These are phyloP conservation scores for Pseudolaguvia tuberculata DNA, from an alignment of 2,113 vertebrate species.

Conservation along the genomic window DNA sequence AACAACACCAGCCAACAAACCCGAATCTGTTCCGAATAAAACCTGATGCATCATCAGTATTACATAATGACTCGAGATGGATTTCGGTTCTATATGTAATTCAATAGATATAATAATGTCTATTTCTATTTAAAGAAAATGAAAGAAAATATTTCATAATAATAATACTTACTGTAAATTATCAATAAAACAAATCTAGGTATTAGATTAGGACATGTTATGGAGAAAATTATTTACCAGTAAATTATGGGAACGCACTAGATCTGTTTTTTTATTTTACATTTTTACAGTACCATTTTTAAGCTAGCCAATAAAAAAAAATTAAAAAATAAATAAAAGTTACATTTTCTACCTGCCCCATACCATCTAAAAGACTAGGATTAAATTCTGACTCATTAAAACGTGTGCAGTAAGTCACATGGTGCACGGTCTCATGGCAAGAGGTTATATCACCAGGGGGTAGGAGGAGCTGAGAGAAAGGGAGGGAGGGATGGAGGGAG, in stretches of 20 bases:
- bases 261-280: not conserved
- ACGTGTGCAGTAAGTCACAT: not conserved
- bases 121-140: not conserved
- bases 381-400: slow-evolving; percentile 8
- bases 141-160: too few relatives aligned
- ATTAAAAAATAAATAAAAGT: not conserved
- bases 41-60: not conserved
- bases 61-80: not conserved
- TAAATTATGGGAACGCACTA: too few relatives aligned
- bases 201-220: too few relatives aligned
- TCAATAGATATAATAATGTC: not conserved
- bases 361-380: too few relatives aligned
- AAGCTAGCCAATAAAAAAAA: not conserved
- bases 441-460: not conserved
- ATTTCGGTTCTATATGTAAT: not conserved
- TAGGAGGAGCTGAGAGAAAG: slow-evolving; percentile 12
- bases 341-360: not conserved
- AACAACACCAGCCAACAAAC: not conserved
- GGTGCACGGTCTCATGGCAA: not conserved
- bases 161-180: not conserved
- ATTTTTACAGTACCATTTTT: not conserved
- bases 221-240: too few relatives aligned
- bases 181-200: not conserved
- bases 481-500: too few relatives aligned
- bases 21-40: too few relatives aligned